These are phyloP conservation scores for Panulirus ornatus DNA, from an alignment of 1,140 invertebrate species.

Conservation along the genomic window DNA sequence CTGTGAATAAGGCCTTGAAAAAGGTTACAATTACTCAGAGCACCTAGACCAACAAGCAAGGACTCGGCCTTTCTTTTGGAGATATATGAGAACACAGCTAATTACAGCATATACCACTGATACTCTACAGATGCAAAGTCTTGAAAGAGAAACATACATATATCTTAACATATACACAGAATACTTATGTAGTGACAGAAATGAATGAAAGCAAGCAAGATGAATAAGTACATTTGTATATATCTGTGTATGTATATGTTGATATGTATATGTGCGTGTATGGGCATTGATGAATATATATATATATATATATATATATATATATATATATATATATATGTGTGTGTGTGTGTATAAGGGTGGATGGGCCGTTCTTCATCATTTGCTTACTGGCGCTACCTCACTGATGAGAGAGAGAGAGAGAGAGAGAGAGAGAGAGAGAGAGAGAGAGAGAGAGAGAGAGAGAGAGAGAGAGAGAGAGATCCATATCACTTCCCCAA, in stretches of 20 bases:
- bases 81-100: conserved; percentile 23
- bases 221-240: background rate
- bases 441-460: too few species aligned
- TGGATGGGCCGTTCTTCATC: too few species aligned
- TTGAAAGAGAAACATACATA: too few species aligned
- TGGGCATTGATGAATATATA: background rate
- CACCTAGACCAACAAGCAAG: conserved; percentile 22
- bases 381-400: too few species aligned
- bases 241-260: background rate
- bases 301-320: conserved; percentile 8
- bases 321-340: background rate
- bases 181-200: too few species aligned
- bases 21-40: conserved; percentile 6
- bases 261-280: background rate
- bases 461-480: too few species aligned
- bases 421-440: too few species aligned
- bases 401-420: too few species aligned
- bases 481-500: too few species aligned
- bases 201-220: background rate
- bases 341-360: too few species aligned
- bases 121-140: background rate
- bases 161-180: too few species aligned
- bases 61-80: background rate
- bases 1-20: background rate
- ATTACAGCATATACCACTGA: background rate